These are phyloP conservation scores for Cepaea hortensis DNA, from an alignment of 2,888 invertebrate species.

Conservation along the genomic window DNA sequence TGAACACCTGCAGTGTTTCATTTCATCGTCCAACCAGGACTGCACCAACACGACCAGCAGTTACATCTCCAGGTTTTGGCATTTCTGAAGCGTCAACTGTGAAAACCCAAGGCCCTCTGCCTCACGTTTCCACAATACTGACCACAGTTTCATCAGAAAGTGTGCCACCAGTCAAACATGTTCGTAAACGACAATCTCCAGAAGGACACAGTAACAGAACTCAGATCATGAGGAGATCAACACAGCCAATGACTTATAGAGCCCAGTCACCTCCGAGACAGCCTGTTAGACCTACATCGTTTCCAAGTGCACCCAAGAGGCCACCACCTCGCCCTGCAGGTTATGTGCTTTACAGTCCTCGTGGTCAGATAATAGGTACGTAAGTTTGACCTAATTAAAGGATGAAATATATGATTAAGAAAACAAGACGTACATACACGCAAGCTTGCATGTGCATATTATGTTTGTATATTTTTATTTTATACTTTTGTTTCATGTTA, in stretches of 20 bases:
- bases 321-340: conserved; percentile 55
- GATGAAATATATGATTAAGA: no score
- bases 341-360: conserved; percentile 68
- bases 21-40: conserved; percentile 21
- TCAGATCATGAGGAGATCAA: conserved; percentile 12
- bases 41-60: conserved; percentile 8
- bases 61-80: neutral
- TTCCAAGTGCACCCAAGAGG: conserved; percentile 27
- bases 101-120: conserved; percentile 60
- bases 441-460: no score
- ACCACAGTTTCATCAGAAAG: conserved; percentile 56
- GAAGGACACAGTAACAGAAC: conserved; percentile 46
- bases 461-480: no score
- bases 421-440: no score
- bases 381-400: neutral
- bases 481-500: no score
- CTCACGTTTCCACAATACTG: conserved; percentile 59
- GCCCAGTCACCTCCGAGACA: neutral
- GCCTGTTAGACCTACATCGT: conserved; percentile 21
- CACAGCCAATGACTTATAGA: neutral
- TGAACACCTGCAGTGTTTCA: conserved; percentile 3
- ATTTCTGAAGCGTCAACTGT: neutral
- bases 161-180: conserved; percentile 8
- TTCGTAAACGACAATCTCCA: conserved; percentile 66
- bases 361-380: conserved; percentile 20